Conservation (phyloP, 2,888 invertebrate genomes). For the Lasiommata megera region DNA sequence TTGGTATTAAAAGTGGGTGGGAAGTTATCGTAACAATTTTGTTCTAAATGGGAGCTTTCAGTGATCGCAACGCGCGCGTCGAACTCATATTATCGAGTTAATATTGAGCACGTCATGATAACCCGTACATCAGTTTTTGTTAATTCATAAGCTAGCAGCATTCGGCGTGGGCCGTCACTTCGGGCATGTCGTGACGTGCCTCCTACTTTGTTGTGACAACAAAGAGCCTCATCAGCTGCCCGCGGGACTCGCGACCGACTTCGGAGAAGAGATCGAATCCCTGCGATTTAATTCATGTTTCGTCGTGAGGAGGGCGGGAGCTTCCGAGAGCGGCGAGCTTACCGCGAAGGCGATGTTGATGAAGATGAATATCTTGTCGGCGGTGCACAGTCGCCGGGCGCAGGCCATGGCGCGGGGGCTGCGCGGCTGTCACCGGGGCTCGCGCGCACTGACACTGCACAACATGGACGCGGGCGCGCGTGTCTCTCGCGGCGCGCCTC, state of each 20-base stretch:
- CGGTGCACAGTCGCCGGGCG: constrained; percentile 59
- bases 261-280: constrained; percentile 1
- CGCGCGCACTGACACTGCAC: constrained; percentile 27
- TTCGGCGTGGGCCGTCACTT: no score
- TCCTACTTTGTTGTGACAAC: no score
- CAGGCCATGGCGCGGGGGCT: constrained; percentile 55
- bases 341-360: constrained; percentile 77
- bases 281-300: constrained; percentile 29
- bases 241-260: not conserved
- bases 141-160: no score
- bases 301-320: constrained; percentile 1
- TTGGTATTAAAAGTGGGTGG: no score
- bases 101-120: no score
- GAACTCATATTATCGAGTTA: no score
- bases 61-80: no score
- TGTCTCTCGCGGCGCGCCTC: constrained; percentile 45
- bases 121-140: no score
- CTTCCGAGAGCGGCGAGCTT: constrained; percentile 26
- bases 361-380: constrained; percentile 71
- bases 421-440: constrained; percentile 20
- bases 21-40: no score
- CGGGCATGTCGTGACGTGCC: no score
- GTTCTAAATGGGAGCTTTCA: no score
- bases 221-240: not conserved
- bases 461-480: constrained; percentile 32